Conservation (phyloP, 1,140 invertebrate genomes). For the Hypsibius dujardini region DNA sequence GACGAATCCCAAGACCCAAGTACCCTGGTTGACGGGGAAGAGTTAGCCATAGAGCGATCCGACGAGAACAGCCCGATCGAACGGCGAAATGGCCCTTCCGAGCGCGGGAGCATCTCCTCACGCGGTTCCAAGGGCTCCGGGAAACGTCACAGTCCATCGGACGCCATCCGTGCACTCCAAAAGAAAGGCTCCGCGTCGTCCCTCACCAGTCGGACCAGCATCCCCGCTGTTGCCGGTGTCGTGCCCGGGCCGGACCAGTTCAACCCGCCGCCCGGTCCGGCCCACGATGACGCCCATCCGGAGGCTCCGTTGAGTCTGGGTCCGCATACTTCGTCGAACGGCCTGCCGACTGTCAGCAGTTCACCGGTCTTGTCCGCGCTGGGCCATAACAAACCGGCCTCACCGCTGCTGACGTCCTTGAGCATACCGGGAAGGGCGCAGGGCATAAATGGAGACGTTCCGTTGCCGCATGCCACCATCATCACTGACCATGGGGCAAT, state of each 20-base stretch:
- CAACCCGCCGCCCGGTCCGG: constrained; percentile 4
- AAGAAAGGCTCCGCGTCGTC: neutral
- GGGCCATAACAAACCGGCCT: neutral
- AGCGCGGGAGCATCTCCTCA: constrained; percentile 33
- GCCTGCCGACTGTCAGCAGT: constrained; percentile 4
- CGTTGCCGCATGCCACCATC: neutral
- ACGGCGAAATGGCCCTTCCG: constrained; percentile 23
- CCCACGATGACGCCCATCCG: neutral
- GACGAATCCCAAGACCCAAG: constrained; percentile 33
- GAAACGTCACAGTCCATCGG: neutral
- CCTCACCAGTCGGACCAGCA: neutral
- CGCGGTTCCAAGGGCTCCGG: constrained; percentile 13
- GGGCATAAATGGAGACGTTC: neutral
- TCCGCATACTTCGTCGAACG: neutral
- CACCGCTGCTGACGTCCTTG: neutral
- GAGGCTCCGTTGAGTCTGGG: neutral
- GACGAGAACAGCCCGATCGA: constrained; percentile 30
- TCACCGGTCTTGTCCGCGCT: constrained; percentile 3
- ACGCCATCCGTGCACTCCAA: neutral
- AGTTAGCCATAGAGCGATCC: constrained; percentile 30
- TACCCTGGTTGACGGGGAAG: constrained; percentile 24
- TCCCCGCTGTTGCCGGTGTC: neutral
- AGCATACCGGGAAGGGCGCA: neutral
- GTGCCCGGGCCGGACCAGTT: neutral
- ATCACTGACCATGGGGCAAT: neutral